Evolutionary conservation across 2,888 invertebrate genomes (phyloP), one percentile per base, ranked within the genome.

Genomic region (Crioceris asparagi): DNA sequence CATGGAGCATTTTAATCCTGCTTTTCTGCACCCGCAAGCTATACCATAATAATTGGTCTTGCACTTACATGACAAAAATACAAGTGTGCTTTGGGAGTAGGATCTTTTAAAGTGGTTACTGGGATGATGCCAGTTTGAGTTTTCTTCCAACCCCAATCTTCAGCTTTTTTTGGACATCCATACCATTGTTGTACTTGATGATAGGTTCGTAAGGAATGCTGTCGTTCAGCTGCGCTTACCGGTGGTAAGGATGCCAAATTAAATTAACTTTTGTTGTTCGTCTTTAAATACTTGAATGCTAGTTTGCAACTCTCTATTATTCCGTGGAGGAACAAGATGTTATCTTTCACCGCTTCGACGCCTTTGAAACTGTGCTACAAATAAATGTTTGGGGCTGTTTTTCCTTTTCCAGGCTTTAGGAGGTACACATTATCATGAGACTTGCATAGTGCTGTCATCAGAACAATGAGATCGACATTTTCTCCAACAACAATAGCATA

Each of bases 41-140:
- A n/a, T n/a, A 7, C 23, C 23, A n/a, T n/a, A n/a, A 23, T n/a
- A 23, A 7, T 23, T 23, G 4, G 19, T 10, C 21, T 32, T 16
- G 4, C 4, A 21, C 21, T 32, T 18, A 11, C 32, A 18, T 12
- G 18, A 18, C 10, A 18, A 32, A 18, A 32, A 27, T n/a, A 12
- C 27, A 27, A 35, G 27, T 35, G 35, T 35, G 26, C 17, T 35
- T 35, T 26, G 26, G 27, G 16, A 27, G 35, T 17, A 26, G 35
- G 29, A 27, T 26, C 27, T 17, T 27, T 26, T 17, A 17, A 35
- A 27, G 27, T 27, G 12, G 35, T 35, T 35, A 35, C 26, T 35
- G 35, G 35, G 11, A n/a, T 27, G n/a, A 27, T 10, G 29, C 18
- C 36, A 18, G 18, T 29, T 29, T 35, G 29, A 11, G 19, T 18